Conservation (phyloP, 2,113 vertebrate species). For the Paradoxurus hermaphroditus region DNA sequence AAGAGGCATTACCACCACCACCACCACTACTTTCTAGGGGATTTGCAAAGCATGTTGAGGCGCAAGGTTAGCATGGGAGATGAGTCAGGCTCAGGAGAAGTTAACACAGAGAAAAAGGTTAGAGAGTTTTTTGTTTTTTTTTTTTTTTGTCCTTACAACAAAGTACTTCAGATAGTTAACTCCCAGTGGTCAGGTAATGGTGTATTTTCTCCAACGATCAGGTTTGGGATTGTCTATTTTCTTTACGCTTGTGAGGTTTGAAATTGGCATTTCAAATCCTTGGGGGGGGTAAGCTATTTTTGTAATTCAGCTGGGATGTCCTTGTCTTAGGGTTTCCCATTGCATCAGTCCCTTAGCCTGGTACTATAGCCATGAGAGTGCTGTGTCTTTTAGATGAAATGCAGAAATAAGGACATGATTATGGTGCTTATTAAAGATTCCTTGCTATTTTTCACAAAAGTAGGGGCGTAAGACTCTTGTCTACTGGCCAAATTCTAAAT, state of each 20-base stretch:
- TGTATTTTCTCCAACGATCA: conserved; percentile 31
- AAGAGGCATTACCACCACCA: conserved; percentile 43
- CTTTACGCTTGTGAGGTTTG: conserved; percentile 22
- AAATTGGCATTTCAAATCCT: conserved; percentile 46
- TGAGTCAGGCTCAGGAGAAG: conserved; percentile 27
- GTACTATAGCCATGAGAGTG: not conserved
- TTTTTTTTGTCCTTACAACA: no score
- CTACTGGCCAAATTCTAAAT: conserved; percentile 74
- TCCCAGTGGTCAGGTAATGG: conserved; percentile 4
- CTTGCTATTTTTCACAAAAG: conserved; percentile 74
- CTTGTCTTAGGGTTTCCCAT: conserved; percentile 60
- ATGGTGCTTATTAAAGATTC: conserved; percentile 71
- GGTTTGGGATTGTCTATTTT: conserved; percentile 42
- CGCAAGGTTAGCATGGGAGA: conserved; percentile 34
- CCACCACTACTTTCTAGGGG: conserved; percentile 9
- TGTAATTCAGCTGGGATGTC: conserved; percentile 51
- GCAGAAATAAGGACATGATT: conserved; percentile 62
- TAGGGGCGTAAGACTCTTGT: conserved; percentile 71
- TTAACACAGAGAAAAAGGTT: conserved; percentile 30
- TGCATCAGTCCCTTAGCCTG: conserved; percentile 32
- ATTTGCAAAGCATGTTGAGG: conserved; percentile 61
- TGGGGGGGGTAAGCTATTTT: conserved; percentile 44
- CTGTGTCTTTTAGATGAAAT: conserved; percentile 61
- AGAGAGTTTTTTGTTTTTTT: not conserved
- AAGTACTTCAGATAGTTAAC: conserved; percentile 25